Base-by-base conservation (phyloP, 1,140 invertebrate genomes). In the Apis florea region DNA sequence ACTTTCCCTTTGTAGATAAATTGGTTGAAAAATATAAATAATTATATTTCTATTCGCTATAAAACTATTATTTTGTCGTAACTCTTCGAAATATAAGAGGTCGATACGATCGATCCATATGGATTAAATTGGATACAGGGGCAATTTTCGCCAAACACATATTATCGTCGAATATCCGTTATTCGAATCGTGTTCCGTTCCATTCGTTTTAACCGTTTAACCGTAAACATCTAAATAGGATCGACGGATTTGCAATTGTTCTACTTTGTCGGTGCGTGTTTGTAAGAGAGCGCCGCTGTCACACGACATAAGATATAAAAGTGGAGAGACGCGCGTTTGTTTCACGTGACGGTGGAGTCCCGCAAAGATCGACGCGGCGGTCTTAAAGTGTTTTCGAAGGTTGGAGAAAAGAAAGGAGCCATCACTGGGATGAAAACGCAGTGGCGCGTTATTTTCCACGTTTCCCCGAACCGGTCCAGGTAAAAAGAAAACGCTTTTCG, bases 401-500 rank as follows among this genome's bases (percentile, higher is more conserved):
- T 4, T 56, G 1, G 47, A 12, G 61, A 63, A 81, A 84, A 81
- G 67, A 81, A 75, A 82, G 66, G 73, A 77, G 73, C 79, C 79
- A 82, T 82, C 77, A 82, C 53, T 49, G 61, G 47, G 54, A 73
- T 83, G 66, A 81, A 81, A 82, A 84, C 24, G 79, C 83, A 51
- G 66, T 59, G 76, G 79, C 47, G 72, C 73, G 83, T 76, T 67
- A 74, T 84, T 84, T 51, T 76, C 78, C 72, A 76, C 17, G 66
- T 75, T 84, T 66, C 67, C 31, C 0, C 71, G 72, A 75, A 76
- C 19, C n/a, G 15, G 21, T 13, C 56, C 83, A 84, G 83, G 83
- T 84, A 84, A 72, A 77, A 76, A 63, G 82, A 73, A 76, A 76
- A 84, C 51, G 71, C 59, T 82, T 82, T 77, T 84, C 79, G 47